Evolutionary conservation across 2,888 invertebrate species (phyloP).

Genomic region (Alentia gelatinosa): DNA sequence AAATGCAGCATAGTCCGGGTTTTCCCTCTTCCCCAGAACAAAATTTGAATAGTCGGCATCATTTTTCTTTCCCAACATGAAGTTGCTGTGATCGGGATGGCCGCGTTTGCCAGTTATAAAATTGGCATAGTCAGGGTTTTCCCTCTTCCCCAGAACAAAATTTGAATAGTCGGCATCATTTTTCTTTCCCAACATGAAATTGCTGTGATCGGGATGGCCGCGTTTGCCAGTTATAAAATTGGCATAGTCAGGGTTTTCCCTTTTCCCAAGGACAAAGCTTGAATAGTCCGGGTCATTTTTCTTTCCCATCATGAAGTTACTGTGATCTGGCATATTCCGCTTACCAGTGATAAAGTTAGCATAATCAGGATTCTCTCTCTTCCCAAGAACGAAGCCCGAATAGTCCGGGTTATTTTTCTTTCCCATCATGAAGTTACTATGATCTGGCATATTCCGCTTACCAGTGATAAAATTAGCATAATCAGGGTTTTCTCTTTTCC

Average conservation of each 20-base stretch:
- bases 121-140: neutral
- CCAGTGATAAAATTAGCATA: neutral
- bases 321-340: conserved; percentile 14
- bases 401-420: neutral
- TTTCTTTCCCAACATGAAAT: neutral
- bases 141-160: conserved; percentile 47
- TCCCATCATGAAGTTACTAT: neutral
- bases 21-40: neutral
- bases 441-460: neutral
- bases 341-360: conserved; percentile 10
- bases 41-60: neutral
- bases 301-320: conserved; percentile 33
- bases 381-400: neutral
- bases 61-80: conserved; percentile 35
- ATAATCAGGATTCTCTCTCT: neutral
- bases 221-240: neutral
- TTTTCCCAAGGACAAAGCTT: conserved; percentile 3
- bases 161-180: neutral
- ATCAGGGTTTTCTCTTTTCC: neutral
- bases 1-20: neutral
- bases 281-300: conserved; percentile 16
- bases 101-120: neutral
- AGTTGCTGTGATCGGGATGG: neutral
- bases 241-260: neutral
- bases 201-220: neutral